These are phyloP conservation scores for Pseudachorutes palmiensis DNA, from an alignment of 1,140 invertebrate species.

Conservation along the genomic window DNA sequence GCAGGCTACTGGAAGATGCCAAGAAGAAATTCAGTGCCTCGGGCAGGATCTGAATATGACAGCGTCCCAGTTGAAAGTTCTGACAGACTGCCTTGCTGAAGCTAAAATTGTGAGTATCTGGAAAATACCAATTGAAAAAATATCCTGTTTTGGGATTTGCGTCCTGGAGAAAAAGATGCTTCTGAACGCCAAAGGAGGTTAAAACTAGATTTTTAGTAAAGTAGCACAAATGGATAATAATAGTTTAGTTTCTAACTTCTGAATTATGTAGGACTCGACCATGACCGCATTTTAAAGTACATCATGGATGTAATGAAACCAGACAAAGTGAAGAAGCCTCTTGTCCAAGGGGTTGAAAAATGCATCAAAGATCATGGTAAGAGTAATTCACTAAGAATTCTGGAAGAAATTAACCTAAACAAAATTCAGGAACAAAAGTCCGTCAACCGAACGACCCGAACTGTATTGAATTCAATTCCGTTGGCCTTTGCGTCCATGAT, in stretches of 20 bases:
- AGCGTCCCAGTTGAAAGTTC: conserved; percentile 8
- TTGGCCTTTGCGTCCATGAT: conserved; percentile 22
- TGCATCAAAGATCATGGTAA: conserved; percentile 26
- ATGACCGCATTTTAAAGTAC: conserved; percentile 23
- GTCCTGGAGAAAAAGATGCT: conserved; percentile 23
- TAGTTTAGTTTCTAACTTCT: no score
- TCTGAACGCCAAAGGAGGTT: conserved; percentile 11
- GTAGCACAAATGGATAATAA: no score
- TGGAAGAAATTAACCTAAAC: no score
- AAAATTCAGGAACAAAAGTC: conserved; percentile 16
- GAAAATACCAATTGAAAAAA: background rate
- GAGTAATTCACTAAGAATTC: background rate
- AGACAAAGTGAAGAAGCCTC: conserved; percentile 20
- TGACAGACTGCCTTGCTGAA: conserved; percentile 19
- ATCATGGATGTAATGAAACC: conserved; percentile 25
- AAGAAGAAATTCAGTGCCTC: conserved; percentile 20
- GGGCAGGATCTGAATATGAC: conserved; percentile 25
- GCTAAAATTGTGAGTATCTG: background rate
- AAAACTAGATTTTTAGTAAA: background rate
- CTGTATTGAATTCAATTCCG: conserved; percentile 16
- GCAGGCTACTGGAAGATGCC: no score
- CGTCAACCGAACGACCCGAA: conserved; percentile 16
- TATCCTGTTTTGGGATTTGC: conserved; percentile 23
- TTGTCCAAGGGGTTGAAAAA: conserved; percentile 20
- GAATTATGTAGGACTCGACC: conserved; percentile 16